Conservation (phyloP, 1,140 invertebrate species). For the Scylla paramamosain region DNA sequence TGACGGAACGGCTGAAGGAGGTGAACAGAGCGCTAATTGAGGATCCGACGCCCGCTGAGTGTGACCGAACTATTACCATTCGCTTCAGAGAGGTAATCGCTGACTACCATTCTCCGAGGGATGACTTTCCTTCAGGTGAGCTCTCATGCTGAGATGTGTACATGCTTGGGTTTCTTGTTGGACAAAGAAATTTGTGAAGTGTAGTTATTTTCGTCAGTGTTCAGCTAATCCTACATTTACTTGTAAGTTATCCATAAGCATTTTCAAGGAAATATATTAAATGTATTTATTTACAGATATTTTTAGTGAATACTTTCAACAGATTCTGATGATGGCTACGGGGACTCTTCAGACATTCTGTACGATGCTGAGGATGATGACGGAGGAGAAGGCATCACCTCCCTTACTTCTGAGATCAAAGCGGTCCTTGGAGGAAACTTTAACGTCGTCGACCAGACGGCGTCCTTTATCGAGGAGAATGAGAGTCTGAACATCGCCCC, state of each 20-base stretch:
- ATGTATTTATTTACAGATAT: too few relatives aligned
- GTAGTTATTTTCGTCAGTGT: background rate
- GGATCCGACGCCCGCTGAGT: slow-evolving; percentile 69
- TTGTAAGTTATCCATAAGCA: too few relatives aligned
- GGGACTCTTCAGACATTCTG: slow-evolving; percentile 66
- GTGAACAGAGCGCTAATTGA: slow-evolving; percentile 69
- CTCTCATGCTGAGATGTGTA: background rate
- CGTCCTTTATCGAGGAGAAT: background rate
- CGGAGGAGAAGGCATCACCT: slow-evolving; percentile 29
- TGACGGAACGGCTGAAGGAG: slow-evolving; percentile 74
- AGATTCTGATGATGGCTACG: slow-evolving; percentile 72
- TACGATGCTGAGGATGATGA: slow-evolving; percentile 72
- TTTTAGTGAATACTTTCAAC: background rate
- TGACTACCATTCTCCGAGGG: slow-evolving; percentile 64
- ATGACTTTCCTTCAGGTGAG: slow-evolving; percentile 64
- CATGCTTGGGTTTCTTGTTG: background rate
- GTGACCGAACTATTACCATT: slow-evolving; percentile 68
- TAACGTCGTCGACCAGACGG: slow-evolving; percentile 32
- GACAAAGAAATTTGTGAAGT: background rate
- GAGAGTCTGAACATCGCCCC: background rate
- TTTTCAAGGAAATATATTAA: too few relatives aligned
- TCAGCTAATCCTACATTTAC: background rate
- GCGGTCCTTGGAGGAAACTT: slow-evolving; percentile 58
- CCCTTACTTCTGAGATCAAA: slow-evolving; percentile 32
- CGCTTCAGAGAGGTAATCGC: slow-evolving; percentile 72